Evolutionary conservation across 2,888 invertebrate species (phyloP), one percentile per base, ranked within the genome.

Genomic region (Drosophila rubida): DNA sequence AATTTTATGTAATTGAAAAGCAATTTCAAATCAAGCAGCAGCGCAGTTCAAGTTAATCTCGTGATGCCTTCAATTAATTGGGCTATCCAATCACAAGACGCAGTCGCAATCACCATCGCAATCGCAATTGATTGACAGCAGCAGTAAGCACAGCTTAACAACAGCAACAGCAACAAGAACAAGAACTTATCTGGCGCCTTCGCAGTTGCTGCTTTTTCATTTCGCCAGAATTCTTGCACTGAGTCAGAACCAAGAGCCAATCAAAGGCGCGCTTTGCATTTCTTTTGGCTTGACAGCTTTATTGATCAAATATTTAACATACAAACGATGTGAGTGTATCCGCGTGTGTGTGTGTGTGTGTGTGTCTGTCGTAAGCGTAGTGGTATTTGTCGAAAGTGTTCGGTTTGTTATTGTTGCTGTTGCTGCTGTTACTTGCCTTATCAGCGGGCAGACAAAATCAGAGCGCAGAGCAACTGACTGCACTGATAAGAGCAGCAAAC

Each of bases 1-100:
- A 69, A 73, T 69, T 82, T 81, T 82, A 82, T 82, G 81, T 87
- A 82, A 82, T 87, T 82, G 87, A 78, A 81, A 70, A 61, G 59
- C 80, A 70, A 79, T 79, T 76, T 63, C 5, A 32, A 55, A 30
- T 42, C 32, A 32, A 32, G 32, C 32, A 54, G 49, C 25, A 46
- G 59, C 54, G 48, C 35, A 57, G 64, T 74, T 67, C 55, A 69
- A 69, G 65, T 64, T 78, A 66, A 84, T 71, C 84, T 80, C 72
- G 78, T 69, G 78, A 81, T 78, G 75, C 45, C 46, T 51, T 75
- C 63, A 71, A 78, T 78, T 69, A 82, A 85, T 73, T 83, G 70
- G 35, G 48, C 48, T 51, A 42, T 13, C 45, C 50, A 63, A 68
- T 67, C 68, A 76, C 69, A 76, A 76, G 67, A 64, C 48, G 55